phyloP scores from a whole-genome alignment of 2,113 vertebrate species.

The Pseudonaja textilis region DNA sequence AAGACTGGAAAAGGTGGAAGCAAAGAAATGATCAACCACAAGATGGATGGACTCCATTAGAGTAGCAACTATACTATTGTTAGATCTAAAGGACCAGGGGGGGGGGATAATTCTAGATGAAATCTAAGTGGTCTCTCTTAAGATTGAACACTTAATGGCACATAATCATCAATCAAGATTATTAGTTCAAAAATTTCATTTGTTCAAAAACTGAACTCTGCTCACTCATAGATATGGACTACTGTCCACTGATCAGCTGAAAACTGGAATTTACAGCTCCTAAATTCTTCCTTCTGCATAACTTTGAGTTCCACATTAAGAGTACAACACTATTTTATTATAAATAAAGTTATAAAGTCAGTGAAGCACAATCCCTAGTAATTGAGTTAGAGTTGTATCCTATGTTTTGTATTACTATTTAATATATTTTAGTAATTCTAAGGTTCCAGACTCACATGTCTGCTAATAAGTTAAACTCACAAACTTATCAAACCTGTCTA shows the following conservation, averaged over 20 bases:
- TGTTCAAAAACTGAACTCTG: background rate
- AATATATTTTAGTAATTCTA: constrained; percentile 34
- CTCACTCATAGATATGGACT: background rate
- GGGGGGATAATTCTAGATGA: background rate
- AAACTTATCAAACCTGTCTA: background rate
- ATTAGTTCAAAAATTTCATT: constrained; percentile 45
- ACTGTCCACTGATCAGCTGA: constrained; percentile 1
- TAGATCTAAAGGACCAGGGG: background rate
- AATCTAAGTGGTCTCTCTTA: background rate
- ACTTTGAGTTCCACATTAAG: background rate
- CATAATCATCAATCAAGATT: background rate
- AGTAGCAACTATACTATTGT: background rate
- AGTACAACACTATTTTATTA: background rate
- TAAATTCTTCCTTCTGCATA: fast-evolving
- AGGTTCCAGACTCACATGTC: constrained; percentile 26
- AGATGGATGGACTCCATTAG: background rate
- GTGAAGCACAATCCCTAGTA: background rate
- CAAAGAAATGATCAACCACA: background rate
- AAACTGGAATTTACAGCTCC: background rate
- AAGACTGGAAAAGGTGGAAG: background rate
- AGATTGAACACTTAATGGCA: background rate
- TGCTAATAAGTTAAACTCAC: background rate
- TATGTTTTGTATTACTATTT: constrained; percentile 32
- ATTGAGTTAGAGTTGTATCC: background rate
- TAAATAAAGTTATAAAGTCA: background rate